phyloP scores from a whole-genome alignment of 2,888 invertebrate species.

The Agrotis ipsilon region DNA sequence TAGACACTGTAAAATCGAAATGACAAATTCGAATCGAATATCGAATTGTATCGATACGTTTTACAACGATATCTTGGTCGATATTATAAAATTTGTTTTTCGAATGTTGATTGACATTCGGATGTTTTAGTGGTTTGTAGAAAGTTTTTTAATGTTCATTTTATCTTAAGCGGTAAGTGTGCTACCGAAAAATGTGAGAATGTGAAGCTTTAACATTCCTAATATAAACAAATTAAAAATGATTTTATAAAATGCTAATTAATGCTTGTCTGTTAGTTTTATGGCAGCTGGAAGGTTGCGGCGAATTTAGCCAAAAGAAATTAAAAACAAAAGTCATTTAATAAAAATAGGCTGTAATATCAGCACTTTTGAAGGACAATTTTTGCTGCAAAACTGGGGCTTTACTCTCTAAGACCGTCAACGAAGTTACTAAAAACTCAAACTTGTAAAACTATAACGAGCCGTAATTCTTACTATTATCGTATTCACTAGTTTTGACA shows the following conservation, averaged over 20 bases:
- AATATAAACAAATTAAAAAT: too few species aligned
- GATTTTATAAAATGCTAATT: too few species aligned
- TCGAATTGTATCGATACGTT: conserved; percentile 67
- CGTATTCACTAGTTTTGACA: too few species aligned
- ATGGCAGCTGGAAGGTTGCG: neutral
- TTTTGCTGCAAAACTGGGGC: too few species aligned
- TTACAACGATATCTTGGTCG: conserved; percentile 73
- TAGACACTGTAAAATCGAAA: conserved; percentile 79
- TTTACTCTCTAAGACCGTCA: too few species aligned
- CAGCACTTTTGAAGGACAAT: too few species aligned
- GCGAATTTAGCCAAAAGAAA: neutral
- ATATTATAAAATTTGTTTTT: conserved; percentile 68
- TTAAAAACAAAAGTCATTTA: too few species aligned
- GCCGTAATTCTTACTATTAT: too few species aligned
- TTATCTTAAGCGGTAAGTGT: conserved; percentile 48
- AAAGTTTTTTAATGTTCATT: conserved; percentile 52
- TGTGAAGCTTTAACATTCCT: conserved; percentile 7
- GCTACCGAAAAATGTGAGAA: conserved; percentile 50
- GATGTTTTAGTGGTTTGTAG: conserved; percentile 52
- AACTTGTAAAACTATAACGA: too few species aligned
- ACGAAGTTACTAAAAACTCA: too few species aligned
- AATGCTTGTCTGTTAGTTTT: neutral
- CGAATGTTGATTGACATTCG: conserved; percentile 61
- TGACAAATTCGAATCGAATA: conserved; percentile 72
- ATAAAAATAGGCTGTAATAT: too few species aligned